Base-by-base conservation (phyloP, 2,888 invertebrate genomes). In the Podotricha telesiphe region DNA sequence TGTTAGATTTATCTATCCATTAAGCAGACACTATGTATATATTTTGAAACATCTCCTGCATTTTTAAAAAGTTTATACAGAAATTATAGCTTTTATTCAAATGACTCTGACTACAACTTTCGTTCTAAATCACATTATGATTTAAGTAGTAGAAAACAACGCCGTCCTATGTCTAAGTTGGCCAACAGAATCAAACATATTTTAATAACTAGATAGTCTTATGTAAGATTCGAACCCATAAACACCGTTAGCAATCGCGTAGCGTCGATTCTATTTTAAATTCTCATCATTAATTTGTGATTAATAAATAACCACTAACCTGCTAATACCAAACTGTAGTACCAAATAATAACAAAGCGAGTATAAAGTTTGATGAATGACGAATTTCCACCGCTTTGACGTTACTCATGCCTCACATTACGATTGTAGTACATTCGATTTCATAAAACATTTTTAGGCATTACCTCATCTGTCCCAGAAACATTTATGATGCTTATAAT, bases 391-490 rank as follows among this genome's bases (percentile, higher is more conserved):
- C 51, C n/a, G 28, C 40, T 40, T 17, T 50, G 67, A 67, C 61
- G n/a, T 61, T 53, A 50, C 22, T 53, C 61, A 59, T 67, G 50
- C 17, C 17, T 67, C 19, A 34, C 45, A 28, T 28, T 28, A 28
- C 28, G 7, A 13, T 37, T 19, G n/a, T 45, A 61, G n/a, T 45
- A 45, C 42, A 15, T 15, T 48, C 10, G 34, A 59, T 50, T 65
- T 37, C 20, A 69, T 58, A 48, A 65, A 61, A 68, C 65, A 70
- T 70, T 69, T 75, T 76, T 73, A 73, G 73, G 68, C 53, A 67
- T 83, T 80, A 82, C 83, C 74, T 84, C 82, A 86, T 71, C 65
- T 71, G 83, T 71, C 81, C 82, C 77, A 83, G 80, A 81, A 80
- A 77, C 45, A 6, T 70, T 79, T 79, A 80, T 78, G 72, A 65